These are phyloP conservation scores for Lithosia quadra DNA, from an alignment of 2,888 invertebrate species.

Conservation along the genomic window DNA sequence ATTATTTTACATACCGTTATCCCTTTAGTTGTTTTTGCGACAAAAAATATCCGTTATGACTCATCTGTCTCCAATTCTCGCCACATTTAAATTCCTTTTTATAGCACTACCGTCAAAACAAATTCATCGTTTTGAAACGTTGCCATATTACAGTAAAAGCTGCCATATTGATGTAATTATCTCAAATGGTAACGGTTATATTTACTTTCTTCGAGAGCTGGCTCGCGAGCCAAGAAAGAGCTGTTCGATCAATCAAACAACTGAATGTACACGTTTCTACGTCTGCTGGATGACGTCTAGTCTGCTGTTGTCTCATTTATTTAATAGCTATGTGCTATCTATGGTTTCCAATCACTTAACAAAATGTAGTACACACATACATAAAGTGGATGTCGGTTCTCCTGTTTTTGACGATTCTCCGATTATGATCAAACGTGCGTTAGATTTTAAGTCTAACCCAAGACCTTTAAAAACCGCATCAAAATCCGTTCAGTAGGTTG, in stretches of 20 bases:
- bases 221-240: not conserved
- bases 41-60: not conserved
- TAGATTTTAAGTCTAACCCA: too few species aligned
- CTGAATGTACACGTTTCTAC: not conserved
- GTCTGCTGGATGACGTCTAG: not conserved
- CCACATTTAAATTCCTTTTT: conserved; percentile 14
- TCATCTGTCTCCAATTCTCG: not conserved
- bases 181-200: conserved; percentile 5
- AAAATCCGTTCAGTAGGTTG: too few species aligned
- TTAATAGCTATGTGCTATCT: too few species aligned
- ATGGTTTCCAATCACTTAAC: too few species aligned
- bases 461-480: too few species aligned
- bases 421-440: too few species aligned
- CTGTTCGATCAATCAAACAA: not conserved
- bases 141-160: conserved; percentile 41
- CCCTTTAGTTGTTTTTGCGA: not conserved
- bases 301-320: not conserved
- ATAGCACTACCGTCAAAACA: conserved; percentile 40
- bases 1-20: not conserved
- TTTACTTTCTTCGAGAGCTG: conserved; percentile 1
- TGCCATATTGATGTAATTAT: not conserved
- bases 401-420: too few species aligned
- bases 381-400: too few species aligned
- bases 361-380: too few species aligned
- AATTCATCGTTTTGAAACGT: conserved; percentile 44